Evolutionary conservation across 2,113 vertebrate genomes (phyloP).

Genomic region (Lasiurus borealis): DNA sequence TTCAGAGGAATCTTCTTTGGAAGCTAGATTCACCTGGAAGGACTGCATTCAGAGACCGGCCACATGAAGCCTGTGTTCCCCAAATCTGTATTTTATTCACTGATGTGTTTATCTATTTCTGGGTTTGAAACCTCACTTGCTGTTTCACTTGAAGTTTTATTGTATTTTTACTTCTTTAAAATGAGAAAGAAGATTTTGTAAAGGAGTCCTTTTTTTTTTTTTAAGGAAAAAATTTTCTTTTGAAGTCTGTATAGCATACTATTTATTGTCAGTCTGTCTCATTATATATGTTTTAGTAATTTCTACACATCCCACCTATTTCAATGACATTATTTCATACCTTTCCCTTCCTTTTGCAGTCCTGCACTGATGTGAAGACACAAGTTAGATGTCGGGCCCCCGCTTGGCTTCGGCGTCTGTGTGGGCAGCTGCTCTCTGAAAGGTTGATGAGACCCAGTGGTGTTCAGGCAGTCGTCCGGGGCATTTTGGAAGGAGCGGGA

Average conservation of each 20-base stretch:
- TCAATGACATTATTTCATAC: not conserved
- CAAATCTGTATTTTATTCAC: not conserved
- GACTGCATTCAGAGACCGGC: not conserved
- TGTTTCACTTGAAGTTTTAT: not conserved
- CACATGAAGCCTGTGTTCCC: not conserved
- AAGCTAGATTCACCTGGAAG: not conserved
- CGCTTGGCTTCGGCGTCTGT: slow-evolving; percentile 93
- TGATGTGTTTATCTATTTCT: slow-evolving; percentile 2
- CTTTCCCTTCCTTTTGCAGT: slow-evolving; percentile 45
- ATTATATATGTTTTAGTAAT: not conserved
- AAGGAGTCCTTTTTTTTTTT: not conserved
- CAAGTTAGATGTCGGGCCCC: slow-evolving; percentile 83
- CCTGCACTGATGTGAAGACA: slow-evolving; percentile 60
- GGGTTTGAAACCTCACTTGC: slow-evolving; percentile 45
- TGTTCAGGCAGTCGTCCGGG: slow-evolving; percentile 94
- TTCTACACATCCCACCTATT: not conserved
- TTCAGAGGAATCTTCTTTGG: not conserved
- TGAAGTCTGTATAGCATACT: not conserved
- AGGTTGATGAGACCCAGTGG: slow-evolving; percentile 92
- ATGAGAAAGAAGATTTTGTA: slow-evolving; percentile 45
- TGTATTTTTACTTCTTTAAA: slow-evolving; percentile 46
- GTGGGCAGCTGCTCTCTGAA: slow-evolving; percentile 94
- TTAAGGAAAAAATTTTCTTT: not conserved
- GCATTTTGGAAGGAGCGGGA: slow-evolving; percentile 92
- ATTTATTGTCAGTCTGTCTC: not conserved